Evolutionary conservation across 2,113 vertebrate species (phyloP), one percentile per base, ranked within the genome.

Genomic region (Illadopsis cleaveri): DNA sequence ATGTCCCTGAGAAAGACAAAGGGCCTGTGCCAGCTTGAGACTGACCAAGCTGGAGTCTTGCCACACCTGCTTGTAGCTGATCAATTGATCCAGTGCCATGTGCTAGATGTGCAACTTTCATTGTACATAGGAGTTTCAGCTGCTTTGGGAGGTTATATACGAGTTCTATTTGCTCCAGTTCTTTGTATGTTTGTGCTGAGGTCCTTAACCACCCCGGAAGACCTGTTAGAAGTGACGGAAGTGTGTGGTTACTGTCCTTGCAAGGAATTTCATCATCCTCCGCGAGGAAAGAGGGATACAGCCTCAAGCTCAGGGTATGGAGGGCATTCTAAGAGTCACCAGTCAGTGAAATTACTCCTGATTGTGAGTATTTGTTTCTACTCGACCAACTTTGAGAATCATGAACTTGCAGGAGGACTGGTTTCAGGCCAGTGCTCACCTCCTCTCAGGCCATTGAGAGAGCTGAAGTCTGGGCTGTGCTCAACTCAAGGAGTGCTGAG

Each of bases 221-320:
- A 77, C 54, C 47, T 75, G 50, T 24, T 93, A 35, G 31, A 53
- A 81, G 72, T 0, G 0, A 38, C 1, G 1, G 35, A 94, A 78
- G 17, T 5, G 15, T 66, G 61, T 54, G 50, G 33, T 75, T 73
- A 21, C 60, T 68, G 64, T 51, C 42, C 64, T 92, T 75, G 40
- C 57, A 71, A 75, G 17, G 35, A 84, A 86, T 38, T 84, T 47
- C 25, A 68, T 51, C 73, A 65, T 4, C 15, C 35, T 89, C 14
- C 30, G 19, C 0, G 0, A 81, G 71, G 42, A 81, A 50, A 61
- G 48, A 73, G 37, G 7, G 33, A 45, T 51, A 11, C 22, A 86
- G 37, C 45, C 37, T 50, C 31, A 42, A 86, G 50, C 38, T 79
- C 3, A 3, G 24, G 0, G 0, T 44, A 11, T 11, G 0, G 5